These are phyloP conservation scores for Leptoteleia sp. DNA, from an alignment of 1,140 invertebrate species.

Conservation along the genomic window DNA sequence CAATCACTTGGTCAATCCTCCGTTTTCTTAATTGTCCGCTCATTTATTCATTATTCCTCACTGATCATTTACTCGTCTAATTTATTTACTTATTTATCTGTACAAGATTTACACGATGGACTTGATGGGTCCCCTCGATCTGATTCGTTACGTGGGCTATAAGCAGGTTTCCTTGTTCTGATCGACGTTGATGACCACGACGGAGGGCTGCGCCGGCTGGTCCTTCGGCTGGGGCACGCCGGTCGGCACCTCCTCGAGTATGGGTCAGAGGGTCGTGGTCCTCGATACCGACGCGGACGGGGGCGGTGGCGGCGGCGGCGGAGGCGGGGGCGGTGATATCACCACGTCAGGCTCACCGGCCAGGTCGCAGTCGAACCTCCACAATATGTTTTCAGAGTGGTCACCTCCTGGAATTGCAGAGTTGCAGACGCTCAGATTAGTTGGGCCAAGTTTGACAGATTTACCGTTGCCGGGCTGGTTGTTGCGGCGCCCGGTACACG, in stretches of 20 bases:
- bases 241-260: conserved; percentile 79
- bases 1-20: no score
- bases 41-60: background rate
- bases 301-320: conserved; percentile 75
- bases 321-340: conserved; percentile 74
- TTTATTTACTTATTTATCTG: conserved; percentile 27
- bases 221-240: conserved; percentile 75
- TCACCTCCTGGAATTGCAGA: conserved; percentile 75
- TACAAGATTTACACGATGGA: conserved; percentile 61
- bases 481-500: background rate
- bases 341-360: conserved; percentile 79
- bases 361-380: conserved; percentile 80
- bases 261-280: conserved; percentile 79
- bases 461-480: conserved; percentile 12
- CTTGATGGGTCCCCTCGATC: conserved; percentile 28
- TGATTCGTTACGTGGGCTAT: conserved; percentile 73
- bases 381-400: conserved; percentile 79
- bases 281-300: conserved; percentile 75
- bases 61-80: no score
- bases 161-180: conserved; percentile 78
- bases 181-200: conserved; percentile 75
- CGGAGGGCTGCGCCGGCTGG: conserved; percentile 71
- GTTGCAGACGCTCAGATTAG: conserved; percentile 16
- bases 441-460: conserved; percentile 43
- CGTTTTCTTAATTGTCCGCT: no score